Evolutionary conservation across 2,797 vertebrate genomes (phyloP), one percentile per base, ranked within the genome.

Genomic region (Alauda arvensis): DNA sequence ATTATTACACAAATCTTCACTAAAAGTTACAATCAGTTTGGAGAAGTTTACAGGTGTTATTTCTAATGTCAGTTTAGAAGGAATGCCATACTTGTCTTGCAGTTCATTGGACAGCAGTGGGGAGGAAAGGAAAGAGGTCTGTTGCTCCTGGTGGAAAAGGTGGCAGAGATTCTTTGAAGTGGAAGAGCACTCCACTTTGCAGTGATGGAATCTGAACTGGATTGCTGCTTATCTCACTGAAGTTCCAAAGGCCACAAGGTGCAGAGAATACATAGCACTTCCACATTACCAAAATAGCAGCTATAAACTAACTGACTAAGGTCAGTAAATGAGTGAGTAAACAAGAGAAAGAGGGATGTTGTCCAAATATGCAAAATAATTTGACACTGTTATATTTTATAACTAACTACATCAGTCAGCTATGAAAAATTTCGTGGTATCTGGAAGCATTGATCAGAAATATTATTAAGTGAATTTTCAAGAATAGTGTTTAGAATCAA

Each of bases 231-330:
- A 88, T 88, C 88, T 91, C 55, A 18, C 37, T 14, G 11, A 31
- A 26, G 59, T 92, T 94, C 78, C 91, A 94, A 94, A 94, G 89
- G 86, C 71, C 76, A 18, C 0, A 6, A 79, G 71, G 85, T 77
- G 81, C 71, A 89, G 91, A 40, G 63, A 37, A n/a, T 34, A 62
- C 14, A 68, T 11, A 45, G 14, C 13, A 51, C 43, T 91, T 92
- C 85, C 72, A 88, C 55, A 45, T 48, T 76, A 68, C 83, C 51
- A 88, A 91, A 92, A 89, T 13, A 74, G 39, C 63, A 69, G 42
- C 57, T 45, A 84, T 89, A 79, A 92, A 77, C 26, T 40, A 45
- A 37, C 21, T 62, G 28, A 39, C 10, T 52, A 33, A 39, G 42
- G 48, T 13, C 13, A 45, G 6, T 77, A 84, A 74, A 87, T 21